Evolutionary conservation across 2,797 vertebrate genomes (phyloP), one percentile per base, ranked within the genome.

Genomic region (Spinus olivaceus): DNA sequence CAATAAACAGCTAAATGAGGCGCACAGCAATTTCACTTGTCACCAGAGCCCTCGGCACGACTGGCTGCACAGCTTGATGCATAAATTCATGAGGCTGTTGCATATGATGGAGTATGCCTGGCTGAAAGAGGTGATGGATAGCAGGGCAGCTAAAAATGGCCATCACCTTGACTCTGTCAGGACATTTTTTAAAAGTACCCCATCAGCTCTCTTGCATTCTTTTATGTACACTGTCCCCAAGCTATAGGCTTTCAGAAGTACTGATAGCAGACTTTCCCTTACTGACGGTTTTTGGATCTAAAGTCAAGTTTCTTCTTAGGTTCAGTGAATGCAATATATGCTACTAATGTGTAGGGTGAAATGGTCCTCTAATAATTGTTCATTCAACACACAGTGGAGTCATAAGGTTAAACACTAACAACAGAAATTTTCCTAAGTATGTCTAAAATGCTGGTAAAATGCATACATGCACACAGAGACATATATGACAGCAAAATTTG

Each of bases 1-100:
- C 98, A 98, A 98, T 98, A 98, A 98, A 98, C 98, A 98, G 98
- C 98, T 98, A 98, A 98, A 98, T 98, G 98, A 98, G 98, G 98
- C 98, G 97, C 98, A 98, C 98, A 98, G 98, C 98, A 98, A 98
- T 98, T 98, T 98, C 97, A 97, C 98, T 98, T 98, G 98, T 98
- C 98, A 98, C 98, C 98, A 97, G 98, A 98, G 98, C 98, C 98
- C 98, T 98, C 98, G 97, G 98, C 98, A 98, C 97, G 97, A 98
- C 97, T 98, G 98, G 98, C 98, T 98, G 98, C 98, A 98, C 98
- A 98, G 98, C 98, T 97, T 98, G 98, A 98, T 98, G 98, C 98
- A 98, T 98, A 98, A 98, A 98, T 98, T 98, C 98, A 98, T 98
- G 98, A 98, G 97, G 97, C 98, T 98, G 98, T 98, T 98, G 98